Base-by-base conservation (phyloP, 2,113 vertebrate genomes). In the Caracal caracal region DNA sequence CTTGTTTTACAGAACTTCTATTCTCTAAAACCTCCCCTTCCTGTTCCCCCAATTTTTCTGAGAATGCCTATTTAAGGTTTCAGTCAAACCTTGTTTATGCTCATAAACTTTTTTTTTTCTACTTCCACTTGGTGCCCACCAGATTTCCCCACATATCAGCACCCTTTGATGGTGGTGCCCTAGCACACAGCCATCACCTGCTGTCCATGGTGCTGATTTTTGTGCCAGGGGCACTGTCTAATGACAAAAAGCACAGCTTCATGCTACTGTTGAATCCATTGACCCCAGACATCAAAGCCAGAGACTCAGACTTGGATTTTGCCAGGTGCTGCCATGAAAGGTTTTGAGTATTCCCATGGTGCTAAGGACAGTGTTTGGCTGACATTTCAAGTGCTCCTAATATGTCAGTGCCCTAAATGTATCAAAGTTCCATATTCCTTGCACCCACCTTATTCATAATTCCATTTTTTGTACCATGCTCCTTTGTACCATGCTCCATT, bases 141-240 rank as follows among this genome's bases (percentile, higher is more conserved):
- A 40, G 9, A 78, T 53, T 33, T 10, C 28, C 47, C 11, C 19
- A 13, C n/a, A 35, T 0, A n/a, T 73, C 40, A 30, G 40, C 71
- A 75, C 73, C 40, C 26, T 47, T 47, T 17, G 4, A 53, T 5
- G 1, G 26, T 13, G 2, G 13, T 51, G 22, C 33, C 16, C 17
- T 3, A n/a, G 61, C 1, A 19, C 30, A 1, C 2, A 0, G 0
- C 28, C 15, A 4, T 11, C 0, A 7, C 86, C 63, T 66, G 93
- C 97, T 97, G 96, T 98, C 96, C 95, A 1, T 91, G 93, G 96
- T 98, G 71, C 96, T 97, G 92, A 97, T 83, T 88, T 91, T 6
- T 51, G 16, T 43, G 28, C 26, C 81, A 40, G 65, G 10, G 1
- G 0, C 24, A 51, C 15, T 61, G 9, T 22, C 70, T n/a, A 91